A percentile compares a stretch with the other conserved stretches of the same genome.
These are phyloP conservation scores for Alviniconcha strummeri DNA, from an alignment of 2,888 invertebrate genomes.

Conservation along the genomic window DNA sequence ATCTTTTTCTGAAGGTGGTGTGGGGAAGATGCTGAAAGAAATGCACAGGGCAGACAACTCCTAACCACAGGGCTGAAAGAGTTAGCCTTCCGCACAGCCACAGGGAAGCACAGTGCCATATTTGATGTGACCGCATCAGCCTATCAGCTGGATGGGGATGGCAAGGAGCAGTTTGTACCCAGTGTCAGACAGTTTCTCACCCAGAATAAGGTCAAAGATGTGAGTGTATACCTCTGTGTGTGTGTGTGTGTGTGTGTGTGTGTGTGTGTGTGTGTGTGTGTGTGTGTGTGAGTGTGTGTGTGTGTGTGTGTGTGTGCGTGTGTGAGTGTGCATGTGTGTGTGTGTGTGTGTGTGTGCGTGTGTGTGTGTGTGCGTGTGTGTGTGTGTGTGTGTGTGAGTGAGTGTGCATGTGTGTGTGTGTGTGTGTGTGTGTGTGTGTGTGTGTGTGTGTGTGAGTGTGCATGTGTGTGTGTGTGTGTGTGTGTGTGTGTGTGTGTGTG, in stretches of 20 bases:
- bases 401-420: too few relatives aligned
- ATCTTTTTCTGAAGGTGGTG: slow-evolving; percentile 50
- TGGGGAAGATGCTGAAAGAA: slow-evolving; percentile 52
- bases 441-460: too few relatives aligned
- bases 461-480: too few relatives aligned
- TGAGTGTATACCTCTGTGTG: slow-evolving; percentile 29
- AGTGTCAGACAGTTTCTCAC: slow-evolving; percentile 47
- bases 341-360: too few relatives aligned
- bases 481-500: too few relatives aligned
- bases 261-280: background rate
- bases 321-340: too few relatives aligned
- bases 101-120: slow-evolving; percentile 52
- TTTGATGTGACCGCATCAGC: slow-evolving; percentile 56
- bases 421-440: too few relatives aligned
- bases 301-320: too few relatives aligned
- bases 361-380: too few relatives aligned
- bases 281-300: too few relatives aligned
- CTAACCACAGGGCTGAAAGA: slow-evolving; percentile 50
- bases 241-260: too few relatives aligned
- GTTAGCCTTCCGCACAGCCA: slow-evolving; percentile 49
- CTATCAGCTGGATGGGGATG: slow-evolving; percentile 53
- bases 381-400: too few relatives aligned
- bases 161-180: slow-evolving; percentile 57
- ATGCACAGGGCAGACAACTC: slow-evolving; percentile 37
- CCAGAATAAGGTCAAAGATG: slow-evolving; percentile 59